These are phyloP conservation scores for Mesoclemmys tuberculata DNA, from an alignment of 2,113 vertebrate species.

Conservation along the genomic window DNA sequence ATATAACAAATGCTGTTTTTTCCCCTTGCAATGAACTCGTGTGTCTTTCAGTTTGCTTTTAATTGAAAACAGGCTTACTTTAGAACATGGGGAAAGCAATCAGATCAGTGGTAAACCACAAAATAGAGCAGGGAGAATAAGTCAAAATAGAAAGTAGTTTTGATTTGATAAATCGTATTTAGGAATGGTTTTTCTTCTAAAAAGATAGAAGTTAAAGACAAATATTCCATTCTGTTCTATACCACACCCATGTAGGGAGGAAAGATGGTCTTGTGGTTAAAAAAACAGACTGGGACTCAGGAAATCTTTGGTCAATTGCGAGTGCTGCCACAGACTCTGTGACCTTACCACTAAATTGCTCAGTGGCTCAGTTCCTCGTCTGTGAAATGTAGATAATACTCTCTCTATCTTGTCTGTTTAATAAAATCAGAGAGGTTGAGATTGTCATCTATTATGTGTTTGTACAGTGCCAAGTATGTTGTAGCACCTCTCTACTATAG, in stretches of 20 bases:
- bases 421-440: background rate
- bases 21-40: slow-evolving; percentile 13
- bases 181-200: slow-evolving; percentile 1
- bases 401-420: background rate
- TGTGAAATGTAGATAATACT: background rate
- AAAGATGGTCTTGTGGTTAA: background rate
- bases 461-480: accelerated
- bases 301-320: background rate
- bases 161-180: slow-evolving; percentile 47
- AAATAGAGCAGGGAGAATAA: background rate
- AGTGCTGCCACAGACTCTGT: background rate
- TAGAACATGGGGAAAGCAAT: slow-evolving; percentile 24
- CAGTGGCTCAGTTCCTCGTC: background rate
- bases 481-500: background rate
- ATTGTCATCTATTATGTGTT: background rate
- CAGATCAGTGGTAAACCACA: slow-evolving; percentile 55
- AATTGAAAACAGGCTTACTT: slow-evolving; percentile 48
- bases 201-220: background rate
- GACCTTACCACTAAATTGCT: background rate
- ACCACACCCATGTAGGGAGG: background rate
- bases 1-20: background rate
- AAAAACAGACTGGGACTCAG: background rate
- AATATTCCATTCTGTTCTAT: background rate
- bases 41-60: slow-evolving; percentile 40
- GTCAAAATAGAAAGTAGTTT: slow-evolving; percentile 6